These are phyloP conservation scores for Steinernema hermaphroditum DNA, from an alignment of 2,888 invertebrate species.

Conservation along the genomic window DNA sequence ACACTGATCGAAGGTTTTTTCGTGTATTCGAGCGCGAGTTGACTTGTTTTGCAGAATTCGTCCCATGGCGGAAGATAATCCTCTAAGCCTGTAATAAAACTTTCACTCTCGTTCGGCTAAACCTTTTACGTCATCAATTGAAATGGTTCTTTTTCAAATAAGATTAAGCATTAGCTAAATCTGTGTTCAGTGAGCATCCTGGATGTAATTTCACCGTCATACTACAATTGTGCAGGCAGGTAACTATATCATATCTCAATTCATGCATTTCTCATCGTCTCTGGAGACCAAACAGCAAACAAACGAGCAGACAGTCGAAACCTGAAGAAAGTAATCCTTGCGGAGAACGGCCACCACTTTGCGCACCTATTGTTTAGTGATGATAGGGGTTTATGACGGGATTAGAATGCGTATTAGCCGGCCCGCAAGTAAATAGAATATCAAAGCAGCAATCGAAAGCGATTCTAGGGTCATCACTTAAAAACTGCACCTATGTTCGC, in stretches of 20 bases:
- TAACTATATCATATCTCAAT: not conserved
- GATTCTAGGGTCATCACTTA: too few species aligned
- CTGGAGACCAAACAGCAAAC: not conserved
- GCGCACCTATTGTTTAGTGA: slow-evolving; percentile 4
- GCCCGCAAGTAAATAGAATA: slow-evolving; percentile 4
- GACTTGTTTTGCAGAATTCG: slow-evolving; percentile 23
- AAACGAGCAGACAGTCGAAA: not conserved
- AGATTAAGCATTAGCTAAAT: not conserved
- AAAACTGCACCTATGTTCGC: too few species aligned
- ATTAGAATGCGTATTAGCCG: not conserved
- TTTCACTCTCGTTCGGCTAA: slow-evolving; percentile 13
- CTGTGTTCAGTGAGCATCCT: not conserved
- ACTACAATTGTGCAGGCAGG: not conserved
- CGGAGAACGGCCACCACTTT: slow-evolving; percentile 11
- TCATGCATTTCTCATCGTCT: not conserved
- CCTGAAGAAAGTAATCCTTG: slow-evolving; percentile 15
- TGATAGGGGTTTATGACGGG: not conserved
- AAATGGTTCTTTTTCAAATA: not conserved
- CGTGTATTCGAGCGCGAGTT: too few species aligned
- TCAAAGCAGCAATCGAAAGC: not conserved
- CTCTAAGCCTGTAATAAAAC: slow-evolving; percentile 23
- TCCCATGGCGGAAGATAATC: not conserved
- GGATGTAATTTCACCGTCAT: not conserved
- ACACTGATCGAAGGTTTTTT: too few species aligned
- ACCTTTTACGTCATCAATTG: slow-evolving; percentile 16